Conservation (phyloP, 2,888 invertebrate species). For the Frankliniella fusca region DNA sequence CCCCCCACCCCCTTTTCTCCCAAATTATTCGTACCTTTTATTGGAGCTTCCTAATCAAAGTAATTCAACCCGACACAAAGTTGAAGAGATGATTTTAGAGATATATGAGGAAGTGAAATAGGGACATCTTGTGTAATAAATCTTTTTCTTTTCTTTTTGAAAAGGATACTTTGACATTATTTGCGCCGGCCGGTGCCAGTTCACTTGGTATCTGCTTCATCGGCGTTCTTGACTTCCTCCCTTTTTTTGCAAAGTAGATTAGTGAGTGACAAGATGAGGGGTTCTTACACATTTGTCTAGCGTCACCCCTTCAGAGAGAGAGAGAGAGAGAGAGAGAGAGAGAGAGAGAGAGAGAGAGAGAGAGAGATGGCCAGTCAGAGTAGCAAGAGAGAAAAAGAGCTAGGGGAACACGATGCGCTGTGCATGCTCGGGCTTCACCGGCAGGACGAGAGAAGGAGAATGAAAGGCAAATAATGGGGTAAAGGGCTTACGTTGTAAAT, state of each 20-base stretch:
- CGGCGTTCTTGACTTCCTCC: not conserved
- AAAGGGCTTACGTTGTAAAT: not conserved
- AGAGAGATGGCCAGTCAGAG: too few species aligned
- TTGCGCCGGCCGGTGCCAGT: too few species aligned
- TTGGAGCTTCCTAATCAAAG: too few species aligned
- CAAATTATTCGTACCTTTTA: too few species aligned
- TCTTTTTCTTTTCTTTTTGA: too few species aligned
- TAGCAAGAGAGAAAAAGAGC: not conserved
- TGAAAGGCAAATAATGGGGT: not conserved
- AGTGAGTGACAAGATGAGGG: constrained; percentile 1
- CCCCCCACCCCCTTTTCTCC: too few species aligned
- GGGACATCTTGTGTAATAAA: too few species aligned
- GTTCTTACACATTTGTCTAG: constrained; percentile 6
- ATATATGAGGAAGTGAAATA: too few species aligned
- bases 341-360: not conserved
- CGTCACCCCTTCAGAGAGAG: not conserved
- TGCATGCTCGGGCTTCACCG: not conserved
- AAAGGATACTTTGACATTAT: too few species aligned
- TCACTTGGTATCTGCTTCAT: not conserved
- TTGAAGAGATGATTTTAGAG: too few species aligned
- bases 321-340: not conserved
- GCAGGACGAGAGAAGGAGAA: not conserved
- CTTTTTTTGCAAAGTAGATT: constrained; percentile 9
- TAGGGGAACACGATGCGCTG: too few species aligned
- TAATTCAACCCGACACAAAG: too few species aligned